Evolutionary conservation across 2,888 invertebrate species (phyloP), one percentile per base, ranked within the genome.

Genomic region (Rhogogaster chlorosoma): DNA sequence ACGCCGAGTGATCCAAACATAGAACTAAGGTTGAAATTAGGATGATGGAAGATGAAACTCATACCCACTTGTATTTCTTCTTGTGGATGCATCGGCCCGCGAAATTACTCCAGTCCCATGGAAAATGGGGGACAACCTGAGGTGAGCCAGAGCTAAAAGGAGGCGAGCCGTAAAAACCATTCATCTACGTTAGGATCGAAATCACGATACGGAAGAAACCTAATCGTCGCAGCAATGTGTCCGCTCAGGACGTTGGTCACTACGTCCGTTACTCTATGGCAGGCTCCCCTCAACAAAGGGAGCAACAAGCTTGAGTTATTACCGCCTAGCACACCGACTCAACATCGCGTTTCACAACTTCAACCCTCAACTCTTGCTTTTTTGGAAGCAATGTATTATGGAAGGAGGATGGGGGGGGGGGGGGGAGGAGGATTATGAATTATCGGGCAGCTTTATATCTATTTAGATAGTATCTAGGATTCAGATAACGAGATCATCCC

Each of bases 171-270:
- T 36, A 61, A 61, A 38, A 9, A 67, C 82, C 82, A 83, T 83
- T 83, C 67, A 67, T 83, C 67, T 53, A 70, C 45, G 83, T 83
- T 70, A 67, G 42, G 42, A 70, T 83, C 83, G 67, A 32, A 83
- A 83, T 83, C 83, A 83, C 83, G 67, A 83, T 67, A 83, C 67
- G 67, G 83, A 83, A 83, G 67, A 45, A 61, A 45, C 42, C 42
- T 67, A 70, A 83, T 83, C 64, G 83, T 70, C 64, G 29, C 61
- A 64, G 80, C 57, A 64, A 80, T 64, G 80, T 77, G 53, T 53
- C 53, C 83, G 38, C 67, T 49, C 42, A 70, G 42, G 42, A 45
- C 83, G n/a, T 18, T 45, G 45, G 26, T 67, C 83, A 67, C 64
- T 18, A 36, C 57, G 45, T 45, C 42, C 83, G 83, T 83, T 64